Conservation (phyloP, 2,888 invertebrate genomes). For the Mimas tiliae region DNA sequence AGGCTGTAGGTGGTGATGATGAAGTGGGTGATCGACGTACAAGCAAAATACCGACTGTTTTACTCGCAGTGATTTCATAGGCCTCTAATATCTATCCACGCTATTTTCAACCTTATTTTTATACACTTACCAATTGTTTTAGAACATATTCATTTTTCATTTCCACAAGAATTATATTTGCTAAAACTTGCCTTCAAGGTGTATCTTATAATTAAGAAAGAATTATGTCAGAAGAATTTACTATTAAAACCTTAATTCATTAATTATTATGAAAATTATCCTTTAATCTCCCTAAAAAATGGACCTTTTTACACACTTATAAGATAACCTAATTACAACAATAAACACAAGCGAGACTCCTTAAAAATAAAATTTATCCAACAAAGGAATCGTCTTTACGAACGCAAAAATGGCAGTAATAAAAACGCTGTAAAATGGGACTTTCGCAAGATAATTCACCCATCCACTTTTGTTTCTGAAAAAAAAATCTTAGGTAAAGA, state of each 20-base stretch:
- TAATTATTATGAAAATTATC: background rate
- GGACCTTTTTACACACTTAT: slow-evolving; percentile 16
- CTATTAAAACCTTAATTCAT: slow-evolving; percentile 2
- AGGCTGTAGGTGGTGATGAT: no score
- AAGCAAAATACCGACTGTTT: no score
- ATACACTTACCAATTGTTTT: no score
- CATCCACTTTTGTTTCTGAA: background rate
- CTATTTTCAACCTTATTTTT: no score
- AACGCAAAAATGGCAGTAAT: slow-evolving; percentile 32
- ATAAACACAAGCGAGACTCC: slow-evolving; percentile 21
- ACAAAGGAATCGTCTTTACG: slow-evolving; percentile 27
- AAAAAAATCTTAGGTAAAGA: slow-evolving; percentile 5
- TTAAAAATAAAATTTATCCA: slow-evolving; percentile 24
- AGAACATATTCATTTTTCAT: no score
- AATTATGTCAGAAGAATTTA: background rate
- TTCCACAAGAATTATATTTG: no score
- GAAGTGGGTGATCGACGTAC: no score
- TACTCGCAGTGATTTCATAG: no score
- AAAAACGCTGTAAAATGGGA: slow-evolving; percentile 28
- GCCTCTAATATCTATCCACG: no score
- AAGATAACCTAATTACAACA: slow-evolving; percentile 22
- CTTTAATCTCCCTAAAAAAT: slow-evolving; percentile 15
- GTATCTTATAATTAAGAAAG: background rate
- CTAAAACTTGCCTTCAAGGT: background rate
- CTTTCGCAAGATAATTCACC: slow-evolving; percentile 4